Base-by-base conservation (phyloP, 2,888 invertebrate genomes). In the Acanthosoma haemorrhoidale region DNA sequence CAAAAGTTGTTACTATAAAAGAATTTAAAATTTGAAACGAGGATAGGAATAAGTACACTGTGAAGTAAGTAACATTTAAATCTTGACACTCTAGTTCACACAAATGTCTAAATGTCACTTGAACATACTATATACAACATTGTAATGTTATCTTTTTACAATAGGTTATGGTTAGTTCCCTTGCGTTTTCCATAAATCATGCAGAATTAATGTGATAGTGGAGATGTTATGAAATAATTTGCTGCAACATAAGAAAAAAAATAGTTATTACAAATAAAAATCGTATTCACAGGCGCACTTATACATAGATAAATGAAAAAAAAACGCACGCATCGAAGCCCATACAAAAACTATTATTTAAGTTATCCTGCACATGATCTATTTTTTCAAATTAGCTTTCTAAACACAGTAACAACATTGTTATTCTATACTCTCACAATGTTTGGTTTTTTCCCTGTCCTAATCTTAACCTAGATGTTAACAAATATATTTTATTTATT, bases 1-100 rank as follows among this genome's bases (percentile, higher is more conserved):
- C 67, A 67, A 43, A 57, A 31, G 31, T 51, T 25, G 34, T 11
- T 67, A 51, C 36, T 67, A 67, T 13, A 31, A 67, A 51, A 43
- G 34, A 34, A 59, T 59, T 3, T 36, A 34, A 51, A 11, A 57
- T 31, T 51, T 67, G 34, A 13, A 51, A 15, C 18, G 16, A 18
- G 15, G 32, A 36, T 16, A 67, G 34, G 25, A 18, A 18, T 25
- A 25, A 51, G 25, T 51, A 51, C 51, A 25, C 25, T 51, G 51
- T 51, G 51, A 51, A 51, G 51, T 25, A 25, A n/a, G 51, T 51
- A 25, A 51, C 25, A 51, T 25, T 25, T n/a, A 25, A 51, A 3
- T 25, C n/a, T 51, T n/a, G 51, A 51, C 25, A 51, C 51, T 25
- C 51, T 5, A 25, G n/a, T n/a, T n/a, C n/a, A n/a, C n/a, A n/a